phyloP scores from a whole-genome alignment of 2,888 invertebrate genomes.

The Sturmia bella region DNA sequence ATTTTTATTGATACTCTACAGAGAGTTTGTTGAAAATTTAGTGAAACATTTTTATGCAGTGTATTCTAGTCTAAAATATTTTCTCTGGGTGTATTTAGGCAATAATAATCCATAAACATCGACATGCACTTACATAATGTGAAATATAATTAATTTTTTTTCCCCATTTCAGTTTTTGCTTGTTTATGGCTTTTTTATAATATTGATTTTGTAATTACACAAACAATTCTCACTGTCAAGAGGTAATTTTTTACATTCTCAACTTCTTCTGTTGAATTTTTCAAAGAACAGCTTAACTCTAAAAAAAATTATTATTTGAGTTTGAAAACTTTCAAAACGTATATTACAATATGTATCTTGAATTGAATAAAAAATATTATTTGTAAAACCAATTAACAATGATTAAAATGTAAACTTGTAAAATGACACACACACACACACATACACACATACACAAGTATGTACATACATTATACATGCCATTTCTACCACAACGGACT shows the following conservation, averaged over 20 bases:
- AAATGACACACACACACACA: not conserved
- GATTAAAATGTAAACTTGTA: conserved; percentile 47
- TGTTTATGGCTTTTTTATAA: conserved; percentile 2
- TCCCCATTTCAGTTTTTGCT: not conserved
- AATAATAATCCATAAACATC: conserved; percentile 48
- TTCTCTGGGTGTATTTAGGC: conserved; percentile 53
- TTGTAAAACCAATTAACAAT: not conserved
- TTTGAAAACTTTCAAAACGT: not conserved
- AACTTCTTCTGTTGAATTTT: too few relatives aligned
- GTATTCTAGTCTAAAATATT: conserved; percentile 37
- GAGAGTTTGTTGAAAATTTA: not conserved
- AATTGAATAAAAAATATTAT: conserved; percentile 15
- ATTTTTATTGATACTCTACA: too few relatives aligned
- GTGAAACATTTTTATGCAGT: not conserved
- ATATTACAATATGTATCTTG: conserved; percentile 38
- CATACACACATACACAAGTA: too few relatives aligned
- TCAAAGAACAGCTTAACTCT: too few relatives aligned
- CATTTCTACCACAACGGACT: conserved; percentile 31
- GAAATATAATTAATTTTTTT: not conserved
- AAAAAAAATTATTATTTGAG: too few relatives aligned
- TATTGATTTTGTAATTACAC: not conserved
- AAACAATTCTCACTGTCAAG: not conserved
- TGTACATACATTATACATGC: conserved; percentile 10
- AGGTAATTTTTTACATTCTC: too few relatives aligned
- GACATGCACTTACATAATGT: conserved; percentile 43